Evolutionary conservation across 2,113 vertebrate species (phyloP), one percentile per base, ranked within the genome.

Genomic region (Percina caprodes): DNA sequence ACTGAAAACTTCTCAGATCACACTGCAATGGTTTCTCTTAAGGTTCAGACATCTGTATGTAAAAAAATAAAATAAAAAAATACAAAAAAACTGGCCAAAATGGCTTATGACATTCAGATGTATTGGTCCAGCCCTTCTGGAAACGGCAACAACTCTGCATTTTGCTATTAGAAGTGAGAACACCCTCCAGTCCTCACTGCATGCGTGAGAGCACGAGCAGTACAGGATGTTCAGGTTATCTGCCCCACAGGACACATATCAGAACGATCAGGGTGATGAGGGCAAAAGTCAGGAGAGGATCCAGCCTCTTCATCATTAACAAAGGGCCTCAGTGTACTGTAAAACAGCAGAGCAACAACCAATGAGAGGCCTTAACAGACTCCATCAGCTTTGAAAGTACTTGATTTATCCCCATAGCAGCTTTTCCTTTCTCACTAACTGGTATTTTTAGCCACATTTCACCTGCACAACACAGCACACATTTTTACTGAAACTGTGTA

Each of bases 31-130:
- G n/a, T 63, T 61, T 55, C 33, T 62, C 8, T 52, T n/a, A 26
- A 10, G 30, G 67, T 48, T 77, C 62, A 69, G 62, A 75, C 3
- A 19, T 65, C 16, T 60, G 5, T 11, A 3, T 42, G 42, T 45
- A 60, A 68, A 35, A 65, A 79, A 66, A 69, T 30, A 30, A 30
- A 30, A 30, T 30, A 30, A 49, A 60, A 76, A 66, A 69, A 3
- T 42, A 49, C 35, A 60, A 68, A 35, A 65, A 79, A 66, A 69
- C 24, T 23, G 13, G 60, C 35, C 48, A 35, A 60, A 52, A 66
- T 60, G 8, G 24, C n/a, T 39, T 15, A 33, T 63, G 49, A 46
- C 33, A 55, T 19, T 11, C 63, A 78, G 23, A 73, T 59, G 19
- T 39, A 16, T 45, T 23, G 4, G 24, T 72, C 26, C 23, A 65